These are phyloP conservation scores for Mellilla xanthometata DNA, from an alignment of 2,888 invertebrate genomes.

Conservation along the genomic window DNA sequence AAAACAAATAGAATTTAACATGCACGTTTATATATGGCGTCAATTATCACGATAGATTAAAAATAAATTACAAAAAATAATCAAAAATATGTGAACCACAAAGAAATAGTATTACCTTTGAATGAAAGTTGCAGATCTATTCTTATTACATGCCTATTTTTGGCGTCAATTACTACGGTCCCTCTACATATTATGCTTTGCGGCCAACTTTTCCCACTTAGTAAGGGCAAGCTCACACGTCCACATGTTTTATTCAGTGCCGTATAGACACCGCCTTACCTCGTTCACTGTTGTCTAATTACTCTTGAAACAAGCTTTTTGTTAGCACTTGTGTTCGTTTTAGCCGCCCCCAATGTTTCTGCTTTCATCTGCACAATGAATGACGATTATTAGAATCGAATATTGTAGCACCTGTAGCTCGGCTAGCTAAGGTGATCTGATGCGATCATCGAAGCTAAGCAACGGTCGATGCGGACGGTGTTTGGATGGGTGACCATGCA, in stretches of 20 bases:
- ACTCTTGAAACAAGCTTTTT: slow-evolving; percentile 46
- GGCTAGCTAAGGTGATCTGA: no score
- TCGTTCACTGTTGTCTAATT: slow-evolving; percentile 55
- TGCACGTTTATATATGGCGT: no score
- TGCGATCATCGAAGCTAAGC: no score
- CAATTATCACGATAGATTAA: no score
- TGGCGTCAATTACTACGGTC: not conserved
- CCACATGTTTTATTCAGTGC: slow-evolving; percentile 63
- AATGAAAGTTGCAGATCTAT: no score
- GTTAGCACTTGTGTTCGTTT: slow-evolving; percentile 34
- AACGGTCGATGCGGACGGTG: no score
- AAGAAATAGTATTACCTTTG: no score
- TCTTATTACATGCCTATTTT: no score
- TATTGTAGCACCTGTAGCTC: not conserved
- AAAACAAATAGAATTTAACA: no score
- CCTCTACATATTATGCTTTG: slow-evolving; percentile 21
- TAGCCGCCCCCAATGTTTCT: slow-evolving; percentile 20
- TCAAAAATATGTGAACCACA: no score
- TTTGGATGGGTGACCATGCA: no score
- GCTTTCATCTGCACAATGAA: slow-evolving; percentile 25
- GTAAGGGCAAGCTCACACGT: slow-evolving; percentile 49
- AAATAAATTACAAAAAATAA: no score
- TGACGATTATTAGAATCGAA: slow-evolving; percentile 4
- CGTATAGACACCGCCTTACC: slow-evolving; percentile 47
- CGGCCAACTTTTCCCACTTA: slow-evolving; percentile 33